phyloP scores from a whole-genome alignment of 2,113 vertebrate species.

The Pterocles gutturalis region DNA sequence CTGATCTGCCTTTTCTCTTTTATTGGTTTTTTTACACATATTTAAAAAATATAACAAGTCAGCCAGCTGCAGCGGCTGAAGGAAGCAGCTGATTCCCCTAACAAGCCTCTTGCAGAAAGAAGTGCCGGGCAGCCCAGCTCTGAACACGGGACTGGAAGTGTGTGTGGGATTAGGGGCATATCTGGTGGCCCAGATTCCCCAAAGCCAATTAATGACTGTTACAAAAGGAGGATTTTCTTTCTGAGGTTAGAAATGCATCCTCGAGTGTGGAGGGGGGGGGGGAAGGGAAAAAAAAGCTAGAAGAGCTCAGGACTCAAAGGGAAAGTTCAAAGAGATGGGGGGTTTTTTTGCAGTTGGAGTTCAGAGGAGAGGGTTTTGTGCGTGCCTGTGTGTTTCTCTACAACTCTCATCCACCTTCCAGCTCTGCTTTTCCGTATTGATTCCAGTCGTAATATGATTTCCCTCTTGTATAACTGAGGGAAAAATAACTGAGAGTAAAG shows the following conservation, averaged over 20 bases:
- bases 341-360: background rate
- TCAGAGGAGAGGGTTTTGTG: background rate
- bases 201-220: conserved; percentile 15
- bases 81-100: background rate
- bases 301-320: background rate
- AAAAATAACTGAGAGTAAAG: background rate
- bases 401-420: background rate
- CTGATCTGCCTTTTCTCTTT: background rate
- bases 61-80: background rate
- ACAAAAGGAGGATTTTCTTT: conserved; percentile 35
- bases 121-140: background rate
- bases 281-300: background rate
- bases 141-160: background rate
- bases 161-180: conserved; percentile 15
- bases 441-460: background rate
- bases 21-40: background rate
- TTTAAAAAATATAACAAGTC: background rate
- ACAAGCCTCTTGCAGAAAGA: background rate
- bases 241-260: conserved; percentile 13
- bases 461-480: background rate
- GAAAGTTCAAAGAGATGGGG: background rate
- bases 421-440: conserved; percentile 3
- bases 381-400: accelerated
- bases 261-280: background rate
- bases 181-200: conserved; percentile 3